A percentile compares a stretch with the other conserved stretches of the same genome.
Evolutionary conservation across 1,140 invertebrate species (phyloP).

Genomic region (Polypedilum pembai): DNA sequence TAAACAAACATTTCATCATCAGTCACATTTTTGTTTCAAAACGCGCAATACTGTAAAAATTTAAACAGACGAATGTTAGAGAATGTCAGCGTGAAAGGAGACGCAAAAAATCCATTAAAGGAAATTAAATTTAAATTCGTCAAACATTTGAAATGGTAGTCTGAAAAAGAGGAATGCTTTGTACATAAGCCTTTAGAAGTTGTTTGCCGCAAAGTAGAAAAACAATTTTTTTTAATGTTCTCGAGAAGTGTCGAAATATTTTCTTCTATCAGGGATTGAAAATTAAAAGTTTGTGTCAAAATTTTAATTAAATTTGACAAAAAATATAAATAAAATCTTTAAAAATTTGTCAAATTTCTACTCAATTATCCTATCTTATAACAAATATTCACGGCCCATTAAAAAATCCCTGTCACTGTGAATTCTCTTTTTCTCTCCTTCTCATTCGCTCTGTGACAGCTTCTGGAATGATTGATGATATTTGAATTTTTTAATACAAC

Average conservation of each 20-base stretch:
- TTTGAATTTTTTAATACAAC: slow-evolving; percentile 13
- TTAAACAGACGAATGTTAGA: background rate
- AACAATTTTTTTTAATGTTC: background rate
- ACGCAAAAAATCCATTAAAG: background rate
- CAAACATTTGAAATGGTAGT: slow-evolving; percentile 11
- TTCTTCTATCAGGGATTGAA: too few species aligned
- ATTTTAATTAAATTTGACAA: too few species aligned
- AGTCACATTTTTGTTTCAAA: too few species aligned
- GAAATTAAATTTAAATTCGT: slow-evolving; percentile 25
- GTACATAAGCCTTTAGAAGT: background rate
- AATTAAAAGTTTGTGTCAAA: too few species aligned
- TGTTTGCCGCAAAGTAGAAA: background rate
- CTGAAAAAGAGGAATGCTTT: background rate
- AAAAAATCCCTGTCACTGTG: slow-evolving; percentile 20
- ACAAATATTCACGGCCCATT: background rate
- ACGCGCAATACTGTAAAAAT: too few species aligned
- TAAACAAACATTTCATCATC: too few species aligned
- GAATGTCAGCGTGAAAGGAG: too few species aligned
- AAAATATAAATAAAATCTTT: too few species aligned
- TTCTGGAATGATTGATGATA: slow-evolving; percentile 24
- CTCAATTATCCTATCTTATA: too few species aligned
- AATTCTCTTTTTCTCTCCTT: background rate
- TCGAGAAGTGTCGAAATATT: too few species aligned
- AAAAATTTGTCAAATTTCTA: too few species aligned
- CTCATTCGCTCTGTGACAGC: background rate